phyloP scores from a whole-genome alignment of 2,797 vertebrate species.

The Acanthornis magna region DNA sequence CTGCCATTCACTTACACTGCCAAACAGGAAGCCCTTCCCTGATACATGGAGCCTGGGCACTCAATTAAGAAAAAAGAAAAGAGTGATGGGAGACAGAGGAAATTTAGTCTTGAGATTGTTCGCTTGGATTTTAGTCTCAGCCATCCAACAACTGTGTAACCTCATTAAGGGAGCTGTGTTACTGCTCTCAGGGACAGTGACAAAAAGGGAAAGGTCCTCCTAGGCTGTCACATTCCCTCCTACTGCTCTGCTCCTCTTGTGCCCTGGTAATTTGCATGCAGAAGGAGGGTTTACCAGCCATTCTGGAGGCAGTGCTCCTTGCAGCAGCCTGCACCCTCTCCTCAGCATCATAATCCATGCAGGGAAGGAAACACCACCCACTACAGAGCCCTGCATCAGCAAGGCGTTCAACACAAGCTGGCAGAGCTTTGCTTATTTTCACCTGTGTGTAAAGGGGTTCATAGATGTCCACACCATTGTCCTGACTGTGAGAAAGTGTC shows the following conservation, averaged over 20 bases:
- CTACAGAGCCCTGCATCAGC: background rate
- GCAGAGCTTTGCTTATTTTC: background rate
- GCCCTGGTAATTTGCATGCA: background rate
- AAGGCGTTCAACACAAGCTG: background rate
- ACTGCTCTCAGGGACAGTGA: background rate
- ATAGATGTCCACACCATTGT: conserved; percentile 97
- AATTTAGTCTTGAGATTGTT: background rate
- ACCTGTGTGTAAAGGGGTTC: conserved; percentile 98
- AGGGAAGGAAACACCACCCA: background rate
- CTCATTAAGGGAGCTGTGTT: background rate
- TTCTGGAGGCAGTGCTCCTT: background rate
- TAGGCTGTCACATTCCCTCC: background rate
- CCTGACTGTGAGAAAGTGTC: conserved; percentile 92
- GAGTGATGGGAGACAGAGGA: background rate
- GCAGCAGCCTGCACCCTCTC: background rate
- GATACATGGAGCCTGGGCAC: background rate
- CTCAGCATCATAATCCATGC: background rate
- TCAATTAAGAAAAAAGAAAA: background rate
- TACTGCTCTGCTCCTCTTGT: background rate
- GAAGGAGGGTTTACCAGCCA: background rate
- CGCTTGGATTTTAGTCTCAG: background rate
- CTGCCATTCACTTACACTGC: background rate
- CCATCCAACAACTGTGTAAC: background rate
- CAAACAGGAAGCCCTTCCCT: background rate
- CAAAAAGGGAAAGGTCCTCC: background rate